Percentiles rank a stretch among this genome's conserved stretches.
These are phyloP conservation scores for Drosophila prostipennis DNA, from an alignment of 2,888 invertebrate genomes.

Conservation along the genomic window DNA sequence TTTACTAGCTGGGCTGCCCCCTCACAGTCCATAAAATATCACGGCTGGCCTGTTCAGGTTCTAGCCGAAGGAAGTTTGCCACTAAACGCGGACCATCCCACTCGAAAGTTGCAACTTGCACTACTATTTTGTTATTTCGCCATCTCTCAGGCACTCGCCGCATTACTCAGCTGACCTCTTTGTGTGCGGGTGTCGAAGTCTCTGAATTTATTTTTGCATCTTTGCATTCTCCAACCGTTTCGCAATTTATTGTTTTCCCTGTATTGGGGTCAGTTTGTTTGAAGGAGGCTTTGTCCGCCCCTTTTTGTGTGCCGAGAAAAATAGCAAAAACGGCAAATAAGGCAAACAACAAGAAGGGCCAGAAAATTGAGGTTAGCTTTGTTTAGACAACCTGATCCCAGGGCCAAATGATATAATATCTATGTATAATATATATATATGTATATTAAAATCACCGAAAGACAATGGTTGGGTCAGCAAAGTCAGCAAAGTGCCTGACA, in stretches of 20 bases:
- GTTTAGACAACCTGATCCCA: constrained; percentile 66
- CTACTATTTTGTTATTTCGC: constrained; percentile 15
- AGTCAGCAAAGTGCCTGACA: constrained; percentile 69
- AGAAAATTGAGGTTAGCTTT: constrained; percentile 67
- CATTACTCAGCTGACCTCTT: constrained; percentile 52
- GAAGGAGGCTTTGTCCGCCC: constrained; percentile 30
- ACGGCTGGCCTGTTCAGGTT: constrained; percentile 36
- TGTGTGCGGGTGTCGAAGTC: constrained; percentile 58
- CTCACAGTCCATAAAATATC: constrained; percentile 51
- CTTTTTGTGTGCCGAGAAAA: constrained; percentile 23
- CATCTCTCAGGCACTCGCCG: constrained; percentile 13
- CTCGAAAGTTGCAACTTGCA: constrained; percentile 44
- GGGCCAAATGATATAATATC: constrained; percentile 29
- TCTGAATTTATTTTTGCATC: constrained; percentile 73
- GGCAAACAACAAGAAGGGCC: constrained; percentile 35
- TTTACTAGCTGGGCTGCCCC: constrained; percentile 49
- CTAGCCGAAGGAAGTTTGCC: constrained; percentile 36
- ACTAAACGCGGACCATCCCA: constrained; percentile 27
- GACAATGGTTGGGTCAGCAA: constrained; percentile 57
- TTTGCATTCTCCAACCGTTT: constrained; percentile 68
- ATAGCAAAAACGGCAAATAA: constrained; percentile 52
- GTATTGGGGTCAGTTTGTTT: constrained; percentile 71
- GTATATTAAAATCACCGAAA: constrained; percentile 28
- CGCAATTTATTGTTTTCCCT: constrained; percentile 73
- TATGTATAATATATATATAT: constrained; percentile 30